Base-by-base conservation (phyloP, 2,888 invertebrate species). In the Diabrotica balteata region DNA sequence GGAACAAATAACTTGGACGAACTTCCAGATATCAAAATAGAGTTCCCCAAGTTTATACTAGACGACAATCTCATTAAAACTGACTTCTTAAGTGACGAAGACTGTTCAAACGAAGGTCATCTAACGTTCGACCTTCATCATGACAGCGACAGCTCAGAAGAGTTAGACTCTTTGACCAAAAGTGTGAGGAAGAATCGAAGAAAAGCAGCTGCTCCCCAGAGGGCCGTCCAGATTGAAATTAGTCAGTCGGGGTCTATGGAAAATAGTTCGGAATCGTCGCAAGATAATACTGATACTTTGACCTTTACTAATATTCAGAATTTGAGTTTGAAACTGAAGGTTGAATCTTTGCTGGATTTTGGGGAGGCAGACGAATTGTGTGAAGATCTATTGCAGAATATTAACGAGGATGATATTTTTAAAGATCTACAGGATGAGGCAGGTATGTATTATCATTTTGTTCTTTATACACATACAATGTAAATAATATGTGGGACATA, bases 361-460 rank as follows among this genome's bases (percentile, higher is more conserved):
- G 66, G 59, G 6, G 72, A 73, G 10, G 58, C 54, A 51, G 70
- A 71, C 51, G 72, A 74, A 9, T 61, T 73, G 53, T 69, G 66
- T 46, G 72, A 72, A 17, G 80, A 81, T 72, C 71, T 80, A 66
- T 68, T 79, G 4, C 69, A 74, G n/a, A 79, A 79, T 64, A 79
- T 81, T 59, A 79, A 77, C 65, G 82, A 81, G 61, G 78, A 81
- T 50, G 78, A 81, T 76, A 81, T 83, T 72, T 83, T 82, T 69
- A 81, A 81, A 67, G 82, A 81, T 59, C 66, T 82, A 52, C 78
- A 78, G 50, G 80, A 81, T 63, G 81, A 83, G 72, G 78, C 79
- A 51, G 82, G 81, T 81, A 73, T 71, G 32, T 32, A 32, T 2
- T 32, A 4, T 32, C 4, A 32, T 32, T 32, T 32, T 32, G 32